Base-by-base conservation (phyloP, 2,888 invertebrate genomes). In the Muscina levida region DNA sequence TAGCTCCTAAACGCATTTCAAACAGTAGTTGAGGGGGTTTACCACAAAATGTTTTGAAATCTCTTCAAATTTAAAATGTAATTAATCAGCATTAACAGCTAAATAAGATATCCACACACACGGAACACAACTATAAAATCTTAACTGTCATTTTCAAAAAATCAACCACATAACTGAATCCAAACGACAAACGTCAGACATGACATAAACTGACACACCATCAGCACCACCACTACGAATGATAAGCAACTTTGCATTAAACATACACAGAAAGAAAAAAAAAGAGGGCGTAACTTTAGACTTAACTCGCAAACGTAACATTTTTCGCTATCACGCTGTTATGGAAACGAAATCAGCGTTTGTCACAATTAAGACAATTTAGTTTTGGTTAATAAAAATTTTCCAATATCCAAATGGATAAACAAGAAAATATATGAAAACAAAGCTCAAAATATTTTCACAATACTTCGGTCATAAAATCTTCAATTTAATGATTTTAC, bases 321-420 rank as follows among this genome's bases (percentile, higher is more conserved):
- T 26, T 39, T 24, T 53, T 15, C 13, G 42, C n/a, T 53, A 44
- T 71, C 66, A 65, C 66, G 74, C 74, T 74, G 72, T 11, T 53
- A 4, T 53, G 4, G 24, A 1, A 46, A 5, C 42, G 51, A 19
- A 19, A 19, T 51, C 8, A 1, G 6, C 19, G 19, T 57, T 48
- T 59, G 17, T 19, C 15, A 10, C 42, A 22, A 42, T 51, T 5
- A 15, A 62, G 24, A 59, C 39, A 19, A 59, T 59, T 75, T 79
- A 13, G 79, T 62, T 62, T 62, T 72, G 74, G 37, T 57, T 66
- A 65, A 76, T 80, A 77, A 80, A 76, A 76, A 53, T 37, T 72
- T 31, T 19, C 39, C 26, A 65, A 76, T 57, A 72, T 72, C 59
- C 67, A 31, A 31, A 74, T 68, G 31, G 24, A n/a, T 24, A 44